Evolutionary conservation across 2,888 invertebrate species (phyloP), one percentile per base, ranked within the genome.

Genomic region (Drosophila pseudotalamancana): DNA sequence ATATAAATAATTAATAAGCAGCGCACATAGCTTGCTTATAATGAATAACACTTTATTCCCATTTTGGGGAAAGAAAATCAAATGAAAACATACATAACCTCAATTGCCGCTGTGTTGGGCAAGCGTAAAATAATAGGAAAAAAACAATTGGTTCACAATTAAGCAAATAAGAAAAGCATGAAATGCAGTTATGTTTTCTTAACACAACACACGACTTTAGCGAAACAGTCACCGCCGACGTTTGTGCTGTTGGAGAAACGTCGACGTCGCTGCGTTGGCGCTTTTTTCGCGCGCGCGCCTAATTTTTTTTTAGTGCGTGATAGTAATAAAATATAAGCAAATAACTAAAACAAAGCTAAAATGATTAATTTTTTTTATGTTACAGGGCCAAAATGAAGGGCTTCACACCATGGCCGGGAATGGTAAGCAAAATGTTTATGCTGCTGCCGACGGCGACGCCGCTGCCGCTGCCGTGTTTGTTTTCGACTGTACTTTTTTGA

Each of bases 341-440:
- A 49, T 55, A n/a, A 49, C 11, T 16, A 18, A 32, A 45, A 34
- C n/a, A 25, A 39, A 19, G 9, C 23, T 63, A 34, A 59, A 54
- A 32, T 62, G 32, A 27, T 53, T 54, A 49, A 67, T 73, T 81
- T 88, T 88, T n/a, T 88, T 90, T 90, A 86, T 87, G 79, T 94
- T 94, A 81, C 94, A 98, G 98, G 98, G 98, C 98, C 61, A 98
- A 98, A 94, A 97, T 98, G 97, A 98, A 97, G 93, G 97, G 97
- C 84, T 98, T 97, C 93, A 96, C 97, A 79, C 97, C 97, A 74
- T 98, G 98, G 98, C 98, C 98, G 72, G 98, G 97, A 92, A 96
- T 97, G 95, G 98, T 98, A 94, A 96, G 96, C 95, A 34, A 61
- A 51, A 53, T 63, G 54, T 79, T 46, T 68, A 60, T 67, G 56